These are phyloP conservation scores for Mimumesa dahlbomi DNA, from an alignment of 2,888 invertebrate genomes.

Conservation along the genomic window DNA sequence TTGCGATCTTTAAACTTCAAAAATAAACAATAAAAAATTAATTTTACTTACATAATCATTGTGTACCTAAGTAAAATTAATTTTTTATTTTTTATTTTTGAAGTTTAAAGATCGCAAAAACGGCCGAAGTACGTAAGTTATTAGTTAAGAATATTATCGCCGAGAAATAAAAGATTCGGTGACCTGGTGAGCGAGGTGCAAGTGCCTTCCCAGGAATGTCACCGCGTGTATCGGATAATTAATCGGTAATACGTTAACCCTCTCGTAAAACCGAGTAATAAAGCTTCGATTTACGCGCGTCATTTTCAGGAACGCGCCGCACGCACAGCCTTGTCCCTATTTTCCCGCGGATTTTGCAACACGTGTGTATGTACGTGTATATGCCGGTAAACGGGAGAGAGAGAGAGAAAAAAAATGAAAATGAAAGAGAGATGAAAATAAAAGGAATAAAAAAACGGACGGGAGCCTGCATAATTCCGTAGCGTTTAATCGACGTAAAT, in stretches of 20 bases:
- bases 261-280: constrained; percentile 6
- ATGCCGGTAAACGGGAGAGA: neutral
- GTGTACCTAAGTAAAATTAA: too few relatives aligned
- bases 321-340: constrained; percentile 52
- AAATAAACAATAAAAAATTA: too few relatives aligned
- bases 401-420: too few relatives aligned
- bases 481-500: constrained; percentile 2
- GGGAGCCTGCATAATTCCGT: constrained; percentile 41
- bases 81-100: too few relatives aligned
- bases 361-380: too few relatives aligned
- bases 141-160: neutral
- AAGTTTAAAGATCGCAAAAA: too few relatives aligned
- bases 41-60: too few relatives aligned
- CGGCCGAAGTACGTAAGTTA: neutral
- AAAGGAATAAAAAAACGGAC: constrained; percentile 33
- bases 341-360: constrained; percentile 50
- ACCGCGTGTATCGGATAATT: neutral
- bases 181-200: neutral
- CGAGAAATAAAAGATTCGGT: neutral
- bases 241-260: constrained; percentile 1
- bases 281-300: constrained; percentile 11
- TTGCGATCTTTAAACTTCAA: too few relatives aligned
- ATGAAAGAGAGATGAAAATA: too few relatives aligned
- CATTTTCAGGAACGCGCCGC: constrained; percentile 48
- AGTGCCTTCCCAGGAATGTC: constrained; percentile 24